phyloP scores from a whole-genome alignment of 64 coral and sea anemone species.

The Trachythela sp. region DNA sequence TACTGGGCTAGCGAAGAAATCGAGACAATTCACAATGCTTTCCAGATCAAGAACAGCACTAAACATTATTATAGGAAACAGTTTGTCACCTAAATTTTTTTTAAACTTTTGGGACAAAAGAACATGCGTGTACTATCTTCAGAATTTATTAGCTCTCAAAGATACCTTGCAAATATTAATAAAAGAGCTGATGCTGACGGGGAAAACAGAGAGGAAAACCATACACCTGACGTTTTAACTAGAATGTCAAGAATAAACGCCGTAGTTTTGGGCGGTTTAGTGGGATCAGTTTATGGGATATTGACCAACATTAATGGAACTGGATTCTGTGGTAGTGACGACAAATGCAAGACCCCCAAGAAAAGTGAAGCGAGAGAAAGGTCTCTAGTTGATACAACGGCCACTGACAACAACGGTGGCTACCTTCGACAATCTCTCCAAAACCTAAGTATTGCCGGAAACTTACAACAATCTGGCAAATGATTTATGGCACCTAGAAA shows the following conservation, averaged over 20 bases:
- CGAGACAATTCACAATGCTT: neutral
- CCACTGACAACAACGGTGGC: neutral
- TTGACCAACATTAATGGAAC: neutral
- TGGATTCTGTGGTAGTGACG: constrained; percentile 31
- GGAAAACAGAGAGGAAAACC: neutral
- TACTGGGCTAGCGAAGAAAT: constrained; percentile 1
- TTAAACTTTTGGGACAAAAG: constrained; percentile 6
- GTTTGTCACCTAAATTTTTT: neutral
- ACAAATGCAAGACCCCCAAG: constrained; percentile 25
- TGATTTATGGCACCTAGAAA: constrained; percentile 32
- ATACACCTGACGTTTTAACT: neutral
- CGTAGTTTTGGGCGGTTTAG: neutral
- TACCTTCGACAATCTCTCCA: constrained; percentile 36
- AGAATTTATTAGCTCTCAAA: constrained; percentile 14
- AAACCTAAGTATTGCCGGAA: constrained; percentile 26
- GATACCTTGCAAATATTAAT: neutral
- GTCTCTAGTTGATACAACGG: constrained; percentile 14
- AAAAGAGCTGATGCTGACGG: too few relatives aligned
- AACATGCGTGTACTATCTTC: constrained; percentile 1
- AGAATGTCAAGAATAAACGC: neutral
- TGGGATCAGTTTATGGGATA: neutral
- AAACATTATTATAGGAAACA: neutral
- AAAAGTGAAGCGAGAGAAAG: constrained; percentile 23
- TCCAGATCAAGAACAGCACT: neutral
- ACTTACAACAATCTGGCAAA: constrained; percentile 45